Evolutionary conservation across 2,888 invertebrate species (phyloP).

Genomic region (Allolobophora icterica): DNA sequence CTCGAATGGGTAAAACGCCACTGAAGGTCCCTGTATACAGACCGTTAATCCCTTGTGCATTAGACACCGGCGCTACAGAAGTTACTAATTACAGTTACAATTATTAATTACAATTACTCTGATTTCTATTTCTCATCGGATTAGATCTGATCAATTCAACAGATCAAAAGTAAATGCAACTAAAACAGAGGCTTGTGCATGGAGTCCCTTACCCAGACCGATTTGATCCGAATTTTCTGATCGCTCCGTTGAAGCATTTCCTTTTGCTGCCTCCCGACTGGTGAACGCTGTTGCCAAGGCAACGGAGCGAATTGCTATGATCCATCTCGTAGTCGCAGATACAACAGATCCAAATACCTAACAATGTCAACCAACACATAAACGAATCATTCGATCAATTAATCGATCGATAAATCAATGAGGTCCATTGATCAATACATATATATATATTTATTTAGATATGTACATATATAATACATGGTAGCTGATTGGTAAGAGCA

Average conservation of each 20-base stretch:
- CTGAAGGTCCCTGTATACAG: too few relatives aligned
- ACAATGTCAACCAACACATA: neutral
- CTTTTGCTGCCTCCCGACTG: neutral
- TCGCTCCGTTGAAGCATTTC: neutral
- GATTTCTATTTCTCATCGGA: too few relatives aligned
- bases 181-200: neutral
- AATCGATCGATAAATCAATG: neutral
- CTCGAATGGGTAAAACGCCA: too few relatives aligned
- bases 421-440: neutral
- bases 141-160: neutral
- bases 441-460: too few relatives aligned
- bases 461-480: too few relatives aligned
- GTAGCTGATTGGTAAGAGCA: too few relatives aligned
- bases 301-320: neutral
- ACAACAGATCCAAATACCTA: constrained; percentile 9
- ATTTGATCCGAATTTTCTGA: neutral
- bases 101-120: too few relatives aligned
- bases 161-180: neutral
- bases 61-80: too few relatives aligned
- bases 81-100: too few relatives aligned
- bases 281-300: neutral
- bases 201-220: neutral
- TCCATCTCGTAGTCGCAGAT: constrained; percentile 27
- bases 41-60: too few relatives aligned
- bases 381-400: neutral